Conservation (phyloP, 2,113 vertebrate genomes). For the Lontra canadensis region DNA sequence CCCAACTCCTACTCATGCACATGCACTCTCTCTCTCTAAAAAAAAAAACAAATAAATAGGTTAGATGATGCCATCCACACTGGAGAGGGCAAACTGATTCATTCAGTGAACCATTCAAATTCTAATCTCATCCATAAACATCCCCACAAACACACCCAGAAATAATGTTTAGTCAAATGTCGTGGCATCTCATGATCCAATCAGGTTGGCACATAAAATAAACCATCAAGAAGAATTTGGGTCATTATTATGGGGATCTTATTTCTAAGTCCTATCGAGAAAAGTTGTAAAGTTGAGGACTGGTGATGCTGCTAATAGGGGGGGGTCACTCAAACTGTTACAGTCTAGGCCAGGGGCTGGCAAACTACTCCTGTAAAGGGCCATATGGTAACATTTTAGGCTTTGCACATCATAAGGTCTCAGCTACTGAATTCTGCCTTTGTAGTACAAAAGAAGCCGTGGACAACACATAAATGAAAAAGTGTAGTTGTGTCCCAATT, state of each 20-base stretch:
- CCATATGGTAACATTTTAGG: neutral
- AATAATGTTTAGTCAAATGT: neutral
- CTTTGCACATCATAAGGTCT: neutral
- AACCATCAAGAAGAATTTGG: neutral
- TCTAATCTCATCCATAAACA: neutral
- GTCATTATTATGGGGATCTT: neutral
- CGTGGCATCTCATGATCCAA: neutral
- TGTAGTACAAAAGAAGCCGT: neutral
- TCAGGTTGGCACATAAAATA: neutral
- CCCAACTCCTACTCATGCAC: neutral
- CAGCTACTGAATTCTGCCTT: neutral
- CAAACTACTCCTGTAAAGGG: neutral
- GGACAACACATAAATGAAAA: neutral
- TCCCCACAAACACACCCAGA: neutral
- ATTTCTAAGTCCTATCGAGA: constrained; percentile 5
- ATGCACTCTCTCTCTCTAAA: neutral
- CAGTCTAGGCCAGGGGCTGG: neutral
- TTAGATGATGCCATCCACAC: neutral
- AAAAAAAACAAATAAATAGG: neutral
- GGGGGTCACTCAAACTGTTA: neutral
- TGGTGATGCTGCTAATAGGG: neutral
- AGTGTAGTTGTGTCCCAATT: neutral
- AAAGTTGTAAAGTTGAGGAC: neutral
- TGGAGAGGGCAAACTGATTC: neutral
- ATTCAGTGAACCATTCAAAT: neutral